Base-by-base conservation (phyloP, 2,797 vertebrate genomes). In the Mionectes olivaceus region DNA sequence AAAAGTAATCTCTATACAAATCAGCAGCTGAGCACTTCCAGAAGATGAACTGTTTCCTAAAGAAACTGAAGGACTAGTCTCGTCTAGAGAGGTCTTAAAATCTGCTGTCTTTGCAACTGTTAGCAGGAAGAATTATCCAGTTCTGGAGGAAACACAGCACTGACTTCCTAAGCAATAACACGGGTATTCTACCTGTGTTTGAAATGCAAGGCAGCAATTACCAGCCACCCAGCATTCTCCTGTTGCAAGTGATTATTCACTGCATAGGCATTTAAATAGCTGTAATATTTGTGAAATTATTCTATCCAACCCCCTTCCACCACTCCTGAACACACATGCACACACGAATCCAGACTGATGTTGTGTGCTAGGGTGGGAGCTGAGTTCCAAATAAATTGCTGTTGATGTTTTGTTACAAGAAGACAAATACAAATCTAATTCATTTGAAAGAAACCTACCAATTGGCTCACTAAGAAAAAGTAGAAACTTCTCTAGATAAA, bases 211-310 rank as follows among this genome's bases (percentile, higher is more conserved):
- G 67, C 81, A 90, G 41, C 90, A 93, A 55, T 61, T 67, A 79
- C 57, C 85, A 83, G 16, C 32, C 32, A 83, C 56, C 17, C 11
- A 2, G 23, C 25, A 59, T 53, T 61, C 63, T 86, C 47, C 61
- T 70, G 47, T n/a, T 93, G 49, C 56, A 50, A 73, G 43, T 28
- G 41, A 33, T 84, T 87, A 84, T 77, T 90, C 87, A 90, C 47
- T 79, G 52, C 60, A 77, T 2, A 84, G 77, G 81, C 71, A 92
- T 87, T 35, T 83, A 60, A 85, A 41, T 92, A 93, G 75, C 93
- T 75, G 57, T 22, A 63, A 70, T 70, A n/a, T 79, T 85, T 93
- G 74, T 67, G 49, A 94, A 84, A 87, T 56, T 0, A 89, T 84
- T 43, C 33, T n/a, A 22, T 79, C 65, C 84, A 90, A 69, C 22